A percentile compares a stretch with the other conserved stretches of the same genome.
Conservation (phyloP, 2,797 vertebrate species). For the Poeciliopsis infans region DNA sequence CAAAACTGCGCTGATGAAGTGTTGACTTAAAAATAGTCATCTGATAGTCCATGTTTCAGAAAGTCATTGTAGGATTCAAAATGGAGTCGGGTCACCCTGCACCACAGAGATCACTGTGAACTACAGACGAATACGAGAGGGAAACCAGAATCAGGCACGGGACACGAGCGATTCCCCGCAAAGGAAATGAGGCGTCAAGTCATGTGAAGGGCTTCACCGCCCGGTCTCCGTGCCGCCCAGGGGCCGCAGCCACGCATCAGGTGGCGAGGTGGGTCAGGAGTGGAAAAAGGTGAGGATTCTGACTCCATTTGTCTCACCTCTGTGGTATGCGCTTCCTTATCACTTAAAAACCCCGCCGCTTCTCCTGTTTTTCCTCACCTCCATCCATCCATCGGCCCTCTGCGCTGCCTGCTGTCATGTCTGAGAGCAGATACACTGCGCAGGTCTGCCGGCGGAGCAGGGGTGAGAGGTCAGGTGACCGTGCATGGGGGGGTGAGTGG, state of each 20-base stretch:
- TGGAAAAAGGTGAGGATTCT: conserved; percentile 8
- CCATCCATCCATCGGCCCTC: conserved; percentile 41
- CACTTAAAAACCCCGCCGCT: conserved; percentile 42
- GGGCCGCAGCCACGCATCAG: conserved; percentile 25
- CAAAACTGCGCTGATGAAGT: background rate
- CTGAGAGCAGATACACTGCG: conserved; percentile 27
- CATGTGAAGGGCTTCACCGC: conserved; percentile 47
- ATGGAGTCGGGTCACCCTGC: conserved; percentile 63
- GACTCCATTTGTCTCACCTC: conserved; percentile 34
- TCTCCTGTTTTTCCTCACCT: conserved; percentile 23
- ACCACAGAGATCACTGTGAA: conserved; percentile 55
- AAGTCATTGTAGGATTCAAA: conserved; percentile 68
- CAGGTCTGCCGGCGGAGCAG: conserved; percentile 5
- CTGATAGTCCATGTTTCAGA: conserved; percentile 14
- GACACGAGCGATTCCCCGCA: conserved; percentile 31
- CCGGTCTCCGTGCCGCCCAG: conserved; percentile 35
- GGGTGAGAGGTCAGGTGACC: conserved; percentile 60
- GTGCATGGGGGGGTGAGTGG: conserved; percentile 4
- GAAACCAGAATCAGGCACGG: conserved; percentile 38
- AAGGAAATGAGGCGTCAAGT: conserved; percentile 55
- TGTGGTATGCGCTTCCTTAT: conserved; percentile 36
- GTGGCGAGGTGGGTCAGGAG: conserved; percentile 13
- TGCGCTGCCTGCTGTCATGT: conserved; percentile 11
- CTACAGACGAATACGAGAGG: conserved; percentile 38
- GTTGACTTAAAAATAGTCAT: background rate